Evolutionary conservation across 2,113 vertebrate genomes (phyloP).

Genomic region (Parus major): DNA sequence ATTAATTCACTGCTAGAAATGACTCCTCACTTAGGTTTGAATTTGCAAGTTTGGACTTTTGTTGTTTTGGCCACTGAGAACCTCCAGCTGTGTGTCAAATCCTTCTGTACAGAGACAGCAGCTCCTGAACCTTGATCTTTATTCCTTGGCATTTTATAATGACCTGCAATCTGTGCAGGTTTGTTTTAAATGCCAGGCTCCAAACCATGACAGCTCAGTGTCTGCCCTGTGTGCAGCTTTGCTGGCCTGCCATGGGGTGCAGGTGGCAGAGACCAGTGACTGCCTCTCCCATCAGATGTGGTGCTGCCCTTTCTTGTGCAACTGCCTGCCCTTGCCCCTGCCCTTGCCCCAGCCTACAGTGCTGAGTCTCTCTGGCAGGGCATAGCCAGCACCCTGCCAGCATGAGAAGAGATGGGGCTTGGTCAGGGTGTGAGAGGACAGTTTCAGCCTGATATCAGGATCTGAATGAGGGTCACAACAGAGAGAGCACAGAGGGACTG

Average conservation of each 20-base stretch:
- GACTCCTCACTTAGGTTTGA: not conserved
- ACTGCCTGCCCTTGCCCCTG: not conserved
- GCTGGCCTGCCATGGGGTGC: not conserved
- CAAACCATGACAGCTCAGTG: not conserved
- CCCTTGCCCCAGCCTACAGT: not conserved
- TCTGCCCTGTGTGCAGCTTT: not conserved
- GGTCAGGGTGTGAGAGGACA: not conserved
- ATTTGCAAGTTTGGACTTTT: not conserved
- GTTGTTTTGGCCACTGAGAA: not conserved
- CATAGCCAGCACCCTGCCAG: not conserved
- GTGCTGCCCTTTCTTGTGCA: not conserved
- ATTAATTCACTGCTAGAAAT: not conserved
- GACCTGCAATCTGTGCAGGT: not conserved
- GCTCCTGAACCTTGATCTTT: not conserved
- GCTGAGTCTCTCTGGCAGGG: fast-evolving
- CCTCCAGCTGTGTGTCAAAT: not conserved
- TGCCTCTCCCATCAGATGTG: not conserved
- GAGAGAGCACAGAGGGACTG: not conserved
- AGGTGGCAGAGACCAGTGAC: not conserved
- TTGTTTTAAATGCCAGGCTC: not conserved
- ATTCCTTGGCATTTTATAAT: constrained; percentile 1
- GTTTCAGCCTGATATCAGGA: not conserved
- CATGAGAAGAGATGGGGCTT: not conserved
- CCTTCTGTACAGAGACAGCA: not conserved
- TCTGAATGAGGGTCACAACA: not conserved